Conservation (phyloP, 2,797 vertebrate genomes). For the Pseudomugil tenellus region DNA sequence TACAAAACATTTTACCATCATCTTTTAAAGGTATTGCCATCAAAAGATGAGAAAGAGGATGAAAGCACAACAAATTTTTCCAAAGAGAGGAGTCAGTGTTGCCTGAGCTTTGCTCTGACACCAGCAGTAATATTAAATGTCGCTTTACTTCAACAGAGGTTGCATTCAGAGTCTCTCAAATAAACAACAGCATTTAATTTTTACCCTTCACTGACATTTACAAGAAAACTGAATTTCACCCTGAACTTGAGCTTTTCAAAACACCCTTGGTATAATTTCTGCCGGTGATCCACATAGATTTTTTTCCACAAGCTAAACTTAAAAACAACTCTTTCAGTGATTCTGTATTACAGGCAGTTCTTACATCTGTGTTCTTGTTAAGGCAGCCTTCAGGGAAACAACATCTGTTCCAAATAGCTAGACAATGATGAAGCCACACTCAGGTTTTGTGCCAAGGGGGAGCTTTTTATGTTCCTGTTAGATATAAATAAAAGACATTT, state of each 20-base stretch:
- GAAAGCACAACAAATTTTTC: neutral
- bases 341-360: constrained; percentile 7
- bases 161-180: constrained; percentile 35
- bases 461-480: constrained; percentile 6
- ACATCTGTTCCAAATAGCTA: constrained; percentile 6
- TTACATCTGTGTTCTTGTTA: constrained; percentile 22
- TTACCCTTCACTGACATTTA: constrained; percentile 31
- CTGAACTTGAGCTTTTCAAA: constrained; percentile 18
- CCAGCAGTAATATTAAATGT: neutral
- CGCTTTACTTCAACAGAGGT: constrained; percentile 18
- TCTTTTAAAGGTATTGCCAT: neutral
- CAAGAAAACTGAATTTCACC: neutral
- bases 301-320: neutral
- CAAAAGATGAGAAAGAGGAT: neutral
- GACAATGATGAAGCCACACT: neutral
- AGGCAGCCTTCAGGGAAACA: constrained; percentile 4
- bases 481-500: constrained; percentile 1
- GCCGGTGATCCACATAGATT: neutral
- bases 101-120: neutral
- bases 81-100: neutral
- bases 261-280: neutral
- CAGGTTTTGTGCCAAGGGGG: neutral
- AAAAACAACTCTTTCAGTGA: constrained; percentile 8
- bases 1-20: neutral
- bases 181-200: constrained; percentile 37